These are phyloP conservation scores for Hemichromis elongatus DNA, from an alignment of 2,113 vertebrate species.

Conservation along the genomic window DNA sequence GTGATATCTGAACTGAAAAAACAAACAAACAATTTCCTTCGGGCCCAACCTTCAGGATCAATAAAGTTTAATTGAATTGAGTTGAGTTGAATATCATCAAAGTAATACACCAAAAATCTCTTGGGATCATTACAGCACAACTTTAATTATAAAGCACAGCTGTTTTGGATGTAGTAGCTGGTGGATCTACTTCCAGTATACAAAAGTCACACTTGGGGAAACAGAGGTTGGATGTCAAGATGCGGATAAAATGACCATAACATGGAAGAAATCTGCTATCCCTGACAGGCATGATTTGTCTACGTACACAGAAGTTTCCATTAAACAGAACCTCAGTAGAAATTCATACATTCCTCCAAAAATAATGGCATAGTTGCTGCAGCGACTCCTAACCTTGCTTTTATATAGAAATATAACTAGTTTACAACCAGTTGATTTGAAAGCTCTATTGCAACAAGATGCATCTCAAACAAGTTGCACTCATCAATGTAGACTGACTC, in stretches of 20 bases:
- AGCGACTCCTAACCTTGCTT: background rate
- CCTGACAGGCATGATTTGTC: background rate
- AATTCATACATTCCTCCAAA: background rate
- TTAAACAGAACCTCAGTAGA: background rate
- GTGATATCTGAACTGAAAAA: too few species aligned
- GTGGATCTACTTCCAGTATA: background rate
- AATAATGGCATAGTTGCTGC: background rate
- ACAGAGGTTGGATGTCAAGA: background rate
- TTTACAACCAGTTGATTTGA: accelerated
- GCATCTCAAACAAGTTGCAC: background rate
- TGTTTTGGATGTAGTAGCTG: background rate
- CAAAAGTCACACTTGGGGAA: background rate
- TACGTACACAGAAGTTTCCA: accelerated
- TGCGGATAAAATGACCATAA: background rate
- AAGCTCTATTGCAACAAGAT: background rate
- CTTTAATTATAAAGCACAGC: background rate
- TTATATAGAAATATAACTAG: background rate
- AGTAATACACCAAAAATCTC: background rate
- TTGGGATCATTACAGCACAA: background rate
- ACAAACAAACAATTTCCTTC: too few species aligned
- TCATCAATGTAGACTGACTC: background rate
- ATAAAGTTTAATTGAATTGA: background rate
- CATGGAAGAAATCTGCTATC: background rate
- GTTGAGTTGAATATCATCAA: background rate
- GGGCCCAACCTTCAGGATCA: background rate